Evolutionary conservation across 2,797 vertebrate genomes (phyloP).

Genomic region (Muscicapa striata): DNA sequence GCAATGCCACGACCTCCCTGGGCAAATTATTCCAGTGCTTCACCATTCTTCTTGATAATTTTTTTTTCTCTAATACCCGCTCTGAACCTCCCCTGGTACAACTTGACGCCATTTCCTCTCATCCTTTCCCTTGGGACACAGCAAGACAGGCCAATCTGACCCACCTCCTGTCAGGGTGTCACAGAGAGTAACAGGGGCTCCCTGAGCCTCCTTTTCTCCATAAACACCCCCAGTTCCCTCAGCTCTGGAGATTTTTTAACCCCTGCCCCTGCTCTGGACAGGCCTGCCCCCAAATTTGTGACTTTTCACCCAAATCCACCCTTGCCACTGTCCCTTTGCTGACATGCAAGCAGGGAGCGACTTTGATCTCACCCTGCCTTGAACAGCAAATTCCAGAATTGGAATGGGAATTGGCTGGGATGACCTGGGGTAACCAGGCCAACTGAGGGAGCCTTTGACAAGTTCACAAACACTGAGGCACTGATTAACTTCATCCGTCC

Average conservation of each 20-base stretch:
- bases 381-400: neutral
- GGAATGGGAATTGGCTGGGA: neutral
- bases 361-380: rapidly evolving
- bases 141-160: rapidly evolving
- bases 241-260: neutral
- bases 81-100: neutral
- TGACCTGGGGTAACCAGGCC: neutral
- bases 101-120: neutral
- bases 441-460: rapidly evolving
- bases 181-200: rapidly evolving
- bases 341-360: rapidly evolving
- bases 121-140: no score
- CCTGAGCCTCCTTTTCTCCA: neutral
- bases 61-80: no score
- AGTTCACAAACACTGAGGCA: neutral
- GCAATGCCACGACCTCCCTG: rapidly evolving
- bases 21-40: neutral
- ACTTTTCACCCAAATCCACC: neutral
- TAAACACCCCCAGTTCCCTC: neutral
- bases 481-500: neutral
- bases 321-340: neutral
- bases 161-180: neutral
- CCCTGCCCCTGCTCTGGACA: neutral
- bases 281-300: neutral
- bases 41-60: no score